phyloP scores from a whole-genome alignment of 2,113 vertebrate genomes.

The Numida meleagris region DNA sequence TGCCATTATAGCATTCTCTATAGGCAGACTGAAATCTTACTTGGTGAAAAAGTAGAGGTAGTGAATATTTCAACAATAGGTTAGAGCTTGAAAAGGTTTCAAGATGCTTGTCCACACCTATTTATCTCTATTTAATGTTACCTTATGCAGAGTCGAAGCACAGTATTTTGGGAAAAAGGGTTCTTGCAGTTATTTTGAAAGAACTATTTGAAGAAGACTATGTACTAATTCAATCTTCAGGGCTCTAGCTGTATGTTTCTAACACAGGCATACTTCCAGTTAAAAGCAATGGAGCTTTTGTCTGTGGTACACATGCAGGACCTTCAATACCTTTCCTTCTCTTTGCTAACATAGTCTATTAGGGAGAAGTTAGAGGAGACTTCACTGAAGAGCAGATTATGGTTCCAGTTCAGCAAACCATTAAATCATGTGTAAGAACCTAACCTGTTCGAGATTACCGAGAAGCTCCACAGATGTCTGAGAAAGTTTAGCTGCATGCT shows the following conservation, averaged over 20 bases:
- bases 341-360: neutral
- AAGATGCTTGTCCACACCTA: neutral
- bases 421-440: neutral
- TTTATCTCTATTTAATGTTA: neutral
- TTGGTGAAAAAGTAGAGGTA: neutral
- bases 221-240: neutral
- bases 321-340: neutral
- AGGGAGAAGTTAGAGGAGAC: neutral
- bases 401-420: neutral
- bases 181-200: neutral
- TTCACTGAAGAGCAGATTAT: neutral
- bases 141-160: neutral
- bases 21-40: neutral
- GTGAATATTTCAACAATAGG: neutral
- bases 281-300: neutral
- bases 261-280: neutral
- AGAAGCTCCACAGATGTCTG: neutral
- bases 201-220: neutral
- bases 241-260: neutral
- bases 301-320: rapidly evolving
- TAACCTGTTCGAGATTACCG: neutral
- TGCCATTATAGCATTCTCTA: neutral
- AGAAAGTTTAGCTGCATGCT: neutral
- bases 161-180: neutral
- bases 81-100: neutral